A percentile compares a stretch with the other conserved stretches of the same genome.
Evolutionary conservation across 2,888 invertebrate species (phyloP).

Genomic region (Neocrepidodera transversa): DNA sequence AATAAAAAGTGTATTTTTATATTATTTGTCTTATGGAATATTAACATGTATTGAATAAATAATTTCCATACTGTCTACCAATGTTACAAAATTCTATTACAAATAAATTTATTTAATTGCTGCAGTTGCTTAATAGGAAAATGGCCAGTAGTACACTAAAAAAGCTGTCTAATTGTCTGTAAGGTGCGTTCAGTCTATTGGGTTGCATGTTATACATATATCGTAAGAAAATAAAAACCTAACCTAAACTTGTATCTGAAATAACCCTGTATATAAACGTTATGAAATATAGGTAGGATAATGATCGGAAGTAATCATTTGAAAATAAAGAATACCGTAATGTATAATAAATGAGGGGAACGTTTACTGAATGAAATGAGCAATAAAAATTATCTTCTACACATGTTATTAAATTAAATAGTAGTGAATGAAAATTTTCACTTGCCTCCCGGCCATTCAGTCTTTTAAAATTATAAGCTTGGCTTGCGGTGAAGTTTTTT

Average conservation of each 20-base stretch:
- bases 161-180: no score
- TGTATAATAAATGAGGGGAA: conserved; percentile 14
- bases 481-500: conserved; percentile 27
- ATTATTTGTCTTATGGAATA: no score
- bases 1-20: no score
- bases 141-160: no score
- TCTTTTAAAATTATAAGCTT: conserved; percentile 39
- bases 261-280: background rate
- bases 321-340: conserved; percentile 3
- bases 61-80: no score
- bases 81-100: no score
- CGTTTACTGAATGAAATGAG: conserved; percentile 22
- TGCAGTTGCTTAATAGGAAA: no score
- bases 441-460: conserved; percentile 39
- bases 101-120: no score
- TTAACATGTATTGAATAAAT: no score
- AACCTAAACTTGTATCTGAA: background rate
- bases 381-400: conserved; percentile 20
- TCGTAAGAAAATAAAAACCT: no score
- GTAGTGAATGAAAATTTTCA: conserved; percentile 41
- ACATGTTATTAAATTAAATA: conserved; percentile 23
- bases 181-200: no score
- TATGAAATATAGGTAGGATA: conserved; percentile 1
- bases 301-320: conserved; percentile 12
- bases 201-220: no score